Conservation (phyloP, 2,113 vertebrate species). For the Cricetomys ansorgei region DNA sequence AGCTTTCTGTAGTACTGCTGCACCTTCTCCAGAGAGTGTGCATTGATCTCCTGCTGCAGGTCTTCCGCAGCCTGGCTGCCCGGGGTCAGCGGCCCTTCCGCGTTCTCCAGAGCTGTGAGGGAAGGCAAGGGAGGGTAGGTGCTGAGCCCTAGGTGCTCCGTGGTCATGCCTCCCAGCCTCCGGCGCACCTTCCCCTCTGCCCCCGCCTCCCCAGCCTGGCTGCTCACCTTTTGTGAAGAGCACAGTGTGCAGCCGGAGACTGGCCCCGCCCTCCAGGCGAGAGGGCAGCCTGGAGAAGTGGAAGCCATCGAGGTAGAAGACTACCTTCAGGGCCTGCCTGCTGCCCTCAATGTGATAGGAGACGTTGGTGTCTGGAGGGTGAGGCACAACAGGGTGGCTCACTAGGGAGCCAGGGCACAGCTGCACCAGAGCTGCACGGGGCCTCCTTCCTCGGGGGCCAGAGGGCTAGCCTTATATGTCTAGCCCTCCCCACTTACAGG, state of each 20-base stretch:
- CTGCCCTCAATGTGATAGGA: conserved; percentile 97
- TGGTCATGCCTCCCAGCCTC: fast-evolving
- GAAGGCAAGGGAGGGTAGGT: not conserved
- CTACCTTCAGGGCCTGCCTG: conserved; percentile 95
- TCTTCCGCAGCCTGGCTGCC: conserved; percentile 89
- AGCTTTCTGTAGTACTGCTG: conserved; percentile 98
- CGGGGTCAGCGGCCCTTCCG: conserved; percentile 88
- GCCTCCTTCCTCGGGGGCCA: not conserved
- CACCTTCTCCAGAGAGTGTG: conserved; percentile 94
- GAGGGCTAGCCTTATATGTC: not conserved
- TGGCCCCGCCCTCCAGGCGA: conserved; percentile 94
- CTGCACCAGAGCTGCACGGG: fast-evolving
- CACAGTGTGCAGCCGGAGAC: conserved; percentile 94
- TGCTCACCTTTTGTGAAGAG: conserved; percentile 94
- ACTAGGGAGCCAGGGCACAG: not conserved
- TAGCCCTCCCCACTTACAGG: not conserved
- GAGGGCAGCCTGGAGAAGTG: conserved; percentile 97
- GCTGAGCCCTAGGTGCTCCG: fast-evolving
- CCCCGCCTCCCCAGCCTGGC: fast-evolving
- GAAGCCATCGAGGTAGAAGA: conserved; percentile 95
- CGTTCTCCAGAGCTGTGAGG: conserved; percentile 91
- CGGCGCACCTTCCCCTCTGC: no score
- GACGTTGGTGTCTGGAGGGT: conserved; percentile 90
- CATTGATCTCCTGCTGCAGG: conserved; percentile 94
- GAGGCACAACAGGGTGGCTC: fast-evolving